Percentiles rank a stretch among this genome's conserved stretches.
Evolutionary conservation across 2,797 vertebrate genomes (phyloP).

Genomic region (Macrochelys suwanniensis): DNA sequence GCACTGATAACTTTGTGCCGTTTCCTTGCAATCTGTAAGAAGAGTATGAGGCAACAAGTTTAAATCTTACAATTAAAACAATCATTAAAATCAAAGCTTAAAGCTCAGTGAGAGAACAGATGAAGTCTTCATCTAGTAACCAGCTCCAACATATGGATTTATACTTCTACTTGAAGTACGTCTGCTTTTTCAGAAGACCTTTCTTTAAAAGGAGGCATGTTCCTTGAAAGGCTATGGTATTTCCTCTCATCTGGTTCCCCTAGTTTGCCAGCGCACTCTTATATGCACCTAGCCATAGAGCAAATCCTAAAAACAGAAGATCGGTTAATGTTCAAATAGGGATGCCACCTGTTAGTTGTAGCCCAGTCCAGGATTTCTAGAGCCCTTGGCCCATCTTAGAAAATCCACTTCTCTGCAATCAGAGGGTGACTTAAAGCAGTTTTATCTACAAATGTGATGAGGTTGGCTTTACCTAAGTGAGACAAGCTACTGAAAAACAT

Average conservation of each 20-base stretch:
- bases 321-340: not conserved
- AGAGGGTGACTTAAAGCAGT: not conserved
- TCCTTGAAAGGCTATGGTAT: not conserved
- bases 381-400: not conserved
- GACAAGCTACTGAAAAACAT: not conserved
- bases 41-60: not conserved
- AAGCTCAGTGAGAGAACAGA: not conserved
- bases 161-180: not conserved
- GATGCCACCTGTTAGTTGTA: not conserved
- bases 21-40: constrained; percentile 93
- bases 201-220: not conserved
- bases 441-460: not conserved
- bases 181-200: not conserved
- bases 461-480: not conserved
- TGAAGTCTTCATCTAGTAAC: not conserved
- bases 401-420: not conserved
- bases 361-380: not conserved
- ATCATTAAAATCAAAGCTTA: not conserved
- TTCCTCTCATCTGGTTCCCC: not conserved
- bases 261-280: not conserved
- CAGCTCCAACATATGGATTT: not conserved
- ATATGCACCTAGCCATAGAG: not conserved
- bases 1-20: constrained; percentile 96
- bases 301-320: not conserved
- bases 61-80: not conserved